These are phyloP conservation scores for Daboia siamensis DNA, from an alignment of 2,113 vertebrate species.

Conservation along the genomic window DNA sequence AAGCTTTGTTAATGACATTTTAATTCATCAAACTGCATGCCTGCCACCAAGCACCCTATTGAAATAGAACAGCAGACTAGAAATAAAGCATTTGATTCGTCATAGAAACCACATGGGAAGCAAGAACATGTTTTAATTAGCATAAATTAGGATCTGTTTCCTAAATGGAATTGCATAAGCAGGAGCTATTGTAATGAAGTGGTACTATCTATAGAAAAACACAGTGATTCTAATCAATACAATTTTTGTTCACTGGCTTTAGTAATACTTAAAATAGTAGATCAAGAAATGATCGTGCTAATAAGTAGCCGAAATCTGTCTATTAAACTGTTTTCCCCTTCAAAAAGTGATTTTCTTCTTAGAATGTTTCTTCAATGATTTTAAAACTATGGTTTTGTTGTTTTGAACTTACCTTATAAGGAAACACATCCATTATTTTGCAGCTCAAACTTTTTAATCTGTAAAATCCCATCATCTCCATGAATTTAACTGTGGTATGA, in stretches of 20 bases:
- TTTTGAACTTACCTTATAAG: background rate
- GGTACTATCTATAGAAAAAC: background rate
- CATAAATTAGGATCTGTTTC: slow-evolving; percentile 8
- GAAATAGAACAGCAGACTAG: slow-evolving; percentile 31
- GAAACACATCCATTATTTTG: background rate
- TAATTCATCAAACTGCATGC: slow-evolving; percentile 9
- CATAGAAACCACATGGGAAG: slow-evolving; percentile 30
- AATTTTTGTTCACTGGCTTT: background rate
- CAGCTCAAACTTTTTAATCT: background rate
- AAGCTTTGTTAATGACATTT: slow-evolving; percentile 24
- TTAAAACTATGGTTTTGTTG: background rate
- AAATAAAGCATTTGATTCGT: background rate
- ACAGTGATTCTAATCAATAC: background rate
- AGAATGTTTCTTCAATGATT: background rate
- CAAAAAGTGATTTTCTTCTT: background rate
- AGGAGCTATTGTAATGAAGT: background rate
- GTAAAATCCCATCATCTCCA: background rate
- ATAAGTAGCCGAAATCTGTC: background rate
- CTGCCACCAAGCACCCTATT: slow-evolving; percentile 9
- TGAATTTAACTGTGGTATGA: background rate
- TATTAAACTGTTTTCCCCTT: background rate
- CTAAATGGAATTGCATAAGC: background rate
- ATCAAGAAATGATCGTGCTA: background rate
- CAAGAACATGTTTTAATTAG: slow-evolving; percentile 19
- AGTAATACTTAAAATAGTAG: slow-evolving; percentile 1